Percentiles rank a stretch among this genome's conserved stretches.
These are phyloP conservation scores for Heliconius charithonia DNA, from an alignment of 2,888 invertebrate species.

Conservation along the genomic window DNA sequence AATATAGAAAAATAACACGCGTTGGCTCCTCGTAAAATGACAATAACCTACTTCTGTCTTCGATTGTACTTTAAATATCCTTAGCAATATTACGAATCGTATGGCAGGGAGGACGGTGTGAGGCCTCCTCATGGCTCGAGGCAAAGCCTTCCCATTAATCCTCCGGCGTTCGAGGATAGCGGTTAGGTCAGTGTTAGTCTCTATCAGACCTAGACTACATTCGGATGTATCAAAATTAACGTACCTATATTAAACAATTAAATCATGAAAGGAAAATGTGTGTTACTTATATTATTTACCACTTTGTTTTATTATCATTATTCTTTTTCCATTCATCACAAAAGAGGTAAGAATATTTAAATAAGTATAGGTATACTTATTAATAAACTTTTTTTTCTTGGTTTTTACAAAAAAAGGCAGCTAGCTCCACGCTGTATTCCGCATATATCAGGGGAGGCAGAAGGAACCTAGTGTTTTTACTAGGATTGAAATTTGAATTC, in stretches of 20 bases:
- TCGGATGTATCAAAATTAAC: neutral
- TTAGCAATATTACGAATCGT: neutral
- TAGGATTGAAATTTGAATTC: too few relatives aligned
- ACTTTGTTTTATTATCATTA: constrained; percentile 61
- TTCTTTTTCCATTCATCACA: constrained; percentile 57
- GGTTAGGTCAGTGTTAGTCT: constrained; percentile 10
- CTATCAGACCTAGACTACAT: constrained; percentile 3
- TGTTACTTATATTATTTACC: constrained; percentile 55
- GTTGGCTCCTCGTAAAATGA: neutral
- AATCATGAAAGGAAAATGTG: constrained; percentile 58
- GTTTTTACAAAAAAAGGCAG: neutral
- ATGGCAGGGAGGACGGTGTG: constrained; percentile 1
- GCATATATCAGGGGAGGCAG: too few relatives aligned
- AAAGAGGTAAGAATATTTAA: constrained; percentile 53
- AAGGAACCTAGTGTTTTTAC: too few relatives aligned
- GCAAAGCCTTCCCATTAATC: constrained; percentile 28
- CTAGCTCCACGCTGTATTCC: too few relatives aligned
- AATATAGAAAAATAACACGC: neutral
- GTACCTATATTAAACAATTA: too few relatives aligned
- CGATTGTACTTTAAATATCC: constrained; percentile 38
- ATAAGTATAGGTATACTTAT: neutral
- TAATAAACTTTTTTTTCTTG: too few relatives aligned
- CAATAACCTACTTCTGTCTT: neutral
- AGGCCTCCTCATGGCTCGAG: constrained; percentile 17
- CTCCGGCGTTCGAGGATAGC: constrained; percentile 23